Evolutionary conservation across 2,797 vertebrate species (phyloP).

Genomic region (Kryptopterus vitreolus): DNA sequence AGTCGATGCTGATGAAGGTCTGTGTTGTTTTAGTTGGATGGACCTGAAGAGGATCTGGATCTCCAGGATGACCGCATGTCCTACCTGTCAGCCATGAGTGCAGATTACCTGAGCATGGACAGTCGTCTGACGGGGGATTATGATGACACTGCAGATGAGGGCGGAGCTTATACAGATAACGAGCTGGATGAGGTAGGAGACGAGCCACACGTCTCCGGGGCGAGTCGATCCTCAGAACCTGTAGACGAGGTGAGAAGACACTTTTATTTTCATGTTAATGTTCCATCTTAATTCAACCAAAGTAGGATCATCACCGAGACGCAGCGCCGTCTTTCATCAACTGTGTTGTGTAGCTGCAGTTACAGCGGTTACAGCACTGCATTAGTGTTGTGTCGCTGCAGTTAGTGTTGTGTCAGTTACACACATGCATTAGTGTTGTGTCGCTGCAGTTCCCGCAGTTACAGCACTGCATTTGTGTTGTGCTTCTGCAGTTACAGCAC

Average conservation of each 20-base stretch:
- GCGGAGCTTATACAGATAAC: constrained; percentile 94
- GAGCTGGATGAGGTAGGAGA: constrained; percentile 89
- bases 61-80: constrained; percentile 90
- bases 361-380: no score
- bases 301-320: neutral
- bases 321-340: neutral
- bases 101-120: constrained; percentile 97
- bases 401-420: no score
- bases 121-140: constrained; percentile 94
- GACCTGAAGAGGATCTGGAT: constrained; percentile 88
- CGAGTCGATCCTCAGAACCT: constrained; percentile 90
- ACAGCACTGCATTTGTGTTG: no score
- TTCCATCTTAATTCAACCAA: no score
- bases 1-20: neutral
- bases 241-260: constrained; percentile 82
- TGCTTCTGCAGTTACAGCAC: no score
- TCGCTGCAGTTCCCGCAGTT: no score
- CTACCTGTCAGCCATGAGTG: constrained; percentile 94
- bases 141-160: constrained; percentile 95
- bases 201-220: constrained; percentile 84
- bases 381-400: no score
- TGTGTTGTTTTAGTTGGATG: constrained; percentile 78
- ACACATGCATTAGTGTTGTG: no score
- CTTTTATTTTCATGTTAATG: neutral
- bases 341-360: no score